Evolutionary conservation across 2,888 invertebrate species (phyloP), one percentile per base, ranked within the genome.

Genomic region (Baccha elongata): DNA sequence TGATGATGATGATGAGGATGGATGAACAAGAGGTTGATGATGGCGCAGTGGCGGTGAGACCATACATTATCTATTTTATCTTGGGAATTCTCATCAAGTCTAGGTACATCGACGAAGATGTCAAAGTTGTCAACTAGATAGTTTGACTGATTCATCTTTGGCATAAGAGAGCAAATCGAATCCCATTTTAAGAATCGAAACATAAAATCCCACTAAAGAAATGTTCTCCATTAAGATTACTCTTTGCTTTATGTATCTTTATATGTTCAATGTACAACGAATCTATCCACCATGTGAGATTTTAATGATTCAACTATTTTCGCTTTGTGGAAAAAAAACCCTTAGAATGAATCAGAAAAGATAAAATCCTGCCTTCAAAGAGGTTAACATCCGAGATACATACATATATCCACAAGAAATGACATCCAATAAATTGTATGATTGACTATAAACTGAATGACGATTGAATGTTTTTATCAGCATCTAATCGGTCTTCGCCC

Each of bases 391-490:
- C 46, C 55, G 23, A 65, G 71, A n/a, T 62, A 62, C 19, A 3
- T 23, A 23, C 1, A 32, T 32, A 48, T 17, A 7, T 10, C 21
- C 35, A 7, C 21, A 64, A 80, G 5, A 23, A 23, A n/a, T 23
- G 26, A 26, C 19, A 37, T 64, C 10, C 74, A 58, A 80, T 75
- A 80, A 80, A 80, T 52, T 65, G 58, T 40, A 58, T 60, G 69
- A 75, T 58, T 74, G 80, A 69, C 80, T 65, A 80, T 80, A 80
- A 80, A 81, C 44, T 52, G 58, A 75, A 75, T 75, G 65, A 21
- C 69, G 60, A 81, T 65, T 75, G 65, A 81, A 75, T 71, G 44
- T 71, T 81, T 81, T 81, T 75, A 80, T 80, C 74, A 71, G 52
- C 65, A 75, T 75, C 80, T 80, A 80, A 80, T 80, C 65, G 69